phyloP scores from a whole-genome alignment of 1,140 invertebrate genomes.

The Monochamus saltuarius region DNA sequence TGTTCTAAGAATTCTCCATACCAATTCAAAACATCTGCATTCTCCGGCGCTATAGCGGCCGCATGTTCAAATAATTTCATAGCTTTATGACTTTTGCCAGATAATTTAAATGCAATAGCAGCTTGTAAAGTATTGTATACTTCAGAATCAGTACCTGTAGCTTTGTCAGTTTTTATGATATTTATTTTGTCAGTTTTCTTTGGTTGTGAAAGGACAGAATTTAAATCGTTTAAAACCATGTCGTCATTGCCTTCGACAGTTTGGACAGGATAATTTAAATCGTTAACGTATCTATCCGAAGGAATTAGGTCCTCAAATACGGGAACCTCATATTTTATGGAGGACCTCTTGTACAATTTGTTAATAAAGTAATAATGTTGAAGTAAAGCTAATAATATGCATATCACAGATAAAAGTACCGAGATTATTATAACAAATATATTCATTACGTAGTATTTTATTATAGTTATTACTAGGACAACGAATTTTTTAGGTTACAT shows the following conservation, averaged over 20 bases:
- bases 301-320: constrained; percentile 49
- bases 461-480: constrained; percentile 5
- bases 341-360: constrained; percentile 36
- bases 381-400: constrained; percentile 45
- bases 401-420: constrained; percentile 33
- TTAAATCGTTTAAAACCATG: constrained; percentile 36
- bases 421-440: constrained; percentile 10
- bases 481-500: background rate
- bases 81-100: constrained; percentile 84
- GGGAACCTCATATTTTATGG: constrained; percentile 35
- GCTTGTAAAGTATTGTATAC: constrained; percentile 80
- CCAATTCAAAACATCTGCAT: constrained; percentile 88
- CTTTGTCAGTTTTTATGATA: constrained; percentile 14
- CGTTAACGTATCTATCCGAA: constrained; percentile 26
- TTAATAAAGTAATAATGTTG: constrained; percentile 45
- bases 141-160: constrained; percentile 58
- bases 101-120: constrained; percentile 78
- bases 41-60: constrained; percentile 82
- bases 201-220: constrained; percentile 28
- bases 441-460: constrained; percentile 13
- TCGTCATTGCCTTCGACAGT: constrained; percentile 23
- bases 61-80: constrained; percentile 89
- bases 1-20: constrained; percentile 94
- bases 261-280: constrained; percentile 24
- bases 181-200: constrained; percentile 15